Base-by-base conservation (phyloP, 2,113 vertebrate genomes). In the Rhinoderma darwinii region DNA sequence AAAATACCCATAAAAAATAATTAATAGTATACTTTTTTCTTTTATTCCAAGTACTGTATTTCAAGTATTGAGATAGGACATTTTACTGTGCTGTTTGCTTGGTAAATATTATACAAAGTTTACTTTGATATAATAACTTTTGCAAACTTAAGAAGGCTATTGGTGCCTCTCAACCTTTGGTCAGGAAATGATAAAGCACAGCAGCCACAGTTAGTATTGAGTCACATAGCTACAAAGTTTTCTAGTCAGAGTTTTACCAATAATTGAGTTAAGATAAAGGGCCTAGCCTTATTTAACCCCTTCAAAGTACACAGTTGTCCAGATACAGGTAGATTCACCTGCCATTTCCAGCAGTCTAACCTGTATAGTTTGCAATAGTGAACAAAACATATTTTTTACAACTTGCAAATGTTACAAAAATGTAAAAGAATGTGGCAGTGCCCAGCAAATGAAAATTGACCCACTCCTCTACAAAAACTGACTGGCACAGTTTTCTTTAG, bases 101-200 rank as follows among this genome's bases (percentile, higher is more conserved):
- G 47, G 74, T 77, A 50, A 47, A 77, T 77, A 50, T 77, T 77
- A 51, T 77, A 20, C 74, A 70, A 22, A 20, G 66, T 70, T 50
- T 77, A 50, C 74, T 47, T 77, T 77, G 47, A 50, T 50, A 51
- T 77, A 59, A 80, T n/a, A 81, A 80, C 77, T 32, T 63, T 27
- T 25, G 35, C 32, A 80, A 41, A 63, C 35, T 56, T 37, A 10
- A 54, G 27, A 56, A 56, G 18, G 18, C 76, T 74, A 74, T 74
- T 74, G 37, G 37, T 43, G 72, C 39, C 35, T 37, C 22, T 83
- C 44, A 61, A 84, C 68, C 83, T 84, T 84, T 75, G 70, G 3
- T 14, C 83, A 75, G 50, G 70, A 27, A 63, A 59, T 41, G 37
- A 84, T 84, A 84, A 84, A 35, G 50, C 18, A 15, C 20, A 68